Percentiles rank a stretch among this genome's conserved stretches.
These are phyloP conservation scores for Polydrusus pterygomalis DNA, from an alignment of 2,888 invertebrate genomes.

Conservation along the genomic window DNA sequence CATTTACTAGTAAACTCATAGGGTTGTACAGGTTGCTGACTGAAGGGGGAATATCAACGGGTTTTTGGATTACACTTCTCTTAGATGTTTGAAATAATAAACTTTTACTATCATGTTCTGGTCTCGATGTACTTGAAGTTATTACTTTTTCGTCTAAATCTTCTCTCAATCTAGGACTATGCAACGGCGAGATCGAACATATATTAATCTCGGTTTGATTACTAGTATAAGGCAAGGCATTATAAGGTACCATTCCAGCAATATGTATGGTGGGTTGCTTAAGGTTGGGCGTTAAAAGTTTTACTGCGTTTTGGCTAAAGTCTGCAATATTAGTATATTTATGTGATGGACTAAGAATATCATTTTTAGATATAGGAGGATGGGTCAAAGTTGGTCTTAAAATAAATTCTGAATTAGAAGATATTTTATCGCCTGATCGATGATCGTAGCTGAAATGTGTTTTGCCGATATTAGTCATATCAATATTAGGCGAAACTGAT, in stretches of 20 bases:
- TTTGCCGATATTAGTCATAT: constrained; percentile 61
- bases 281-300: constrained; percentile 70
- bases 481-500: constrained; percentile 65
- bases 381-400: constrained; percentile 30
- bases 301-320: constrained; percentile 71
- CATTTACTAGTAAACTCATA: constrained; percentile 75
- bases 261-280: constrained; percentile 65
- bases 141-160: constrained; percentile 11
- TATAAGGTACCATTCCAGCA: constrained; percentile 31
- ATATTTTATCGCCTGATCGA: constrained; percentile 29
- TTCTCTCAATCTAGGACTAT: constrained; percentile 19
- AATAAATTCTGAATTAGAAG: constrained; percentile 30
- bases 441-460: constrained; percentile 58
- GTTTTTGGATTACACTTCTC: constrained; percentile 63
- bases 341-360: constrained; percentile 54
- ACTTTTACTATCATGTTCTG: constrained; percentile 44
- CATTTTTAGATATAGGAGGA: constrained; percentile 21
- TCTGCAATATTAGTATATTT: constrained; percentile 69
- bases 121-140: constrained; percentile 30
- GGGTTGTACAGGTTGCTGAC: constrained; percentile 72
- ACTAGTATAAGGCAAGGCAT: constrained; percentile 7
- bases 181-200: constrained; percentile 9
- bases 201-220: constrained; percentile 10
- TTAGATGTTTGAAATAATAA: constrained; percentile 59
- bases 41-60: constrained; percentile 55